phyloP scores from a whole-genome alignment of 64 coral and sea anemone species.

The Platygyra sinensis region DNA sequence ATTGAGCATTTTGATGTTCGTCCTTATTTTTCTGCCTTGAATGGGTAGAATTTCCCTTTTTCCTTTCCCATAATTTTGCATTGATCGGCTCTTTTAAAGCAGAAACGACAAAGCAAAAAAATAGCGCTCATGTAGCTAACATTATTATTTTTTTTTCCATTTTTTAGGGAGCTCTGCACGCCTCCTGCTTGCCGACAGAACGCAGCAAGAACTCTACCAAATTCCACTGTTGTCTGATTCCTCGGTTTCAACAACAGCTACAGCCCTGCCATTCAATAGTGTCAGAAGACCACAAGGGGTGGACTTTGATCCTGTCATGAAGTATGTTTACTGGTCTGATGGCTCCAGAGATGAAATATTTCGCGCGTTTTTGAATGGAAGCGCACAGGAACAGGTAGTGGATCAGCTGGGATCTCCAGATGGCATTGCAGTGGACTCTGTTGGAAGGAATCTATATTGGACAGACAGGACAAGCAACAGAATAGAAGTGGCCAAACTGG shows the following conservation, averaged over 20 bases:
- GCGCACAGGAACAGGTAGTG: conserved; percentile 1
- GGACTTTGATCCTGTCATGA: conserved; percentile 33
- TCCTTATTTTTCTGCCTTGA: too few relatives aligned
- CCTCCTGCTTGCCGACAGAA: not conserved
- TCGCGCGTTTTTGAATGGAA: conserved; percentile 51
- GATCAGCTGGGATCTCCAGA: not conserved
- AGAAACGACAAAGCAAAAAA: too few relatives aligned
- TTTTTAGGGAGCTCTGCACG: not conserved
- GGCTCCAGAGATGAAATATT: conserved; percentile 2
- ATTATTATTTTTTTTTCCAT: not conserved
- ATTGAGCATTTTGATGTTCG: too few relatives aligned
- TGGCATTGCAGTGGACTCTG: conserved; percentile 59
- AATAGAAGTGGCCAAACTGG: conserved; percentile 57
- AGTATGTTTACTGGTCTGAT: conserved; percentile 61
- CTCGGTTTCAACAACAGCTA: not conserved
- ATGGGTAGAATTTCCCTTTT: too few relatives aligned
- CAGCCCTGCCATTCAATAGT: conserved; percentile 4
- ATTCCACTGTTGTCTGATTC: not conserved
- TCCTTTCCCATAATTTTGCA: too few relatives aligned
- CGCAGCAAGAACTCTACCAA: not conserved
- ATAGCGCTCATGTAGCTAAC: not conserved
- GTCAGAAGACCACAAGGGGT: conserved; percentile 25
- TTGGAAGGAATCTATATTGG: conserved; percentile 63
- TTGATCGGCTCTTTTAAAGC: too few relatives aligned
- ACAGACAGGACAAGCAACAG: not conserved